These are phyloP conservation scores for Sarcoramphus papa DNA, from an alignment of 2,797 vertebrate species.

Conservation along the genomic window DNA sequence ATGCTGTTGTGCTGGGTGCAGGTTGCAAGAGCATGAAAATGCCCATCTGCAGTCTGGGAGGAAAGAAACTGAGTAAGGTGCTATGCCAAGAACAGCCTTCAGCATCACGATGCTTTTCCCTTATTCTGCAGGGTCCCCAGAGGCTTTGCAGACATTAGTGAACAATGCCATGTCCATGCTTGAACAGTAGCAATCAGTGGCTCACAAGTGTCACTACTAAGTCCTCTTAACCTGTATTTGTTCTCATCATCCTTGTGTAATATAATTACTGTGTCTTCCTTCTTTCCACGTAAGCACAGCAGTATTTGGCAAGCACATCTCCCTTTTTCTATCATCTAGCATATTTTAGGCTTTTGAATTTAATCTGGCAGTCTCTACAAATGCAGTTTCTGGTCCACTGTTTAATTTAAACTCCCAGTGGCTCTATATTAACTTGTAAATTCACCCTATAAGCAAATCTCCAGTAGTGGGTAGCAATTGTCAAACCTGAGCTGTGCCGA, in stretches of 20 bases:
- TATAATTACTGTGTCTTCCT: neutral
- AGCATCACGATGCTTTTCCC: neutral
- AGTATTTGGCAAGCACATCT: neutral
- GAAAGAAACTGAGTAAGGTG: neutral
- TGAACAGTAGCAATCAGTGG: neutral
- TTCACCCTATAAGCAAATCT: neutral
- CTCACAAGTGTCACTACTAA: neutral
- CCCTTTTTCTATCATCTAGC: neutral
- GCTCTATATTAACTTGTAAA: neutral
- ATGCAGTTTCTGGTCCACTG: neutral
- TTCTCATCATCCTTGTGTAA: neutral
- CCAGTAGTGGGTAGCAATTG: too few species aligned
- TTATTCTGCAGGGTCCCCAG: neutral
- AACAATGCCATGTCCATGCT: neutral
- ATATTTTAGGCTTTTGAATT: neutral
- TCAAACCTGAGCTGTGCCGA: neutral
- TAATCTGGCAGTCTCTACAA: neutral
- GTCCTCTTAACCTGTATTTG: neutral
- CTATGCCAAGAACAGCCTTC: neutral
- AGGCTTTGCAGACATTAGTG: neutral
- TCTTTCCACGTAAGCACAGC: accelerated
- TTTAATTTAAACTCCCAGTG: neutral
- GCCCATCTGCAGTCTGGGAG: neutral
- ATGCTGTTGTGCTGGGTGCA: neutral
- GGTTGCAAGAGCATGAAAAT: neutral